Evolutionary conservation across 2,888 invertebrate species (phyloP), one percentile per base, ranked within the genome.

Genomic region (Pterostichus niger): DNA sequence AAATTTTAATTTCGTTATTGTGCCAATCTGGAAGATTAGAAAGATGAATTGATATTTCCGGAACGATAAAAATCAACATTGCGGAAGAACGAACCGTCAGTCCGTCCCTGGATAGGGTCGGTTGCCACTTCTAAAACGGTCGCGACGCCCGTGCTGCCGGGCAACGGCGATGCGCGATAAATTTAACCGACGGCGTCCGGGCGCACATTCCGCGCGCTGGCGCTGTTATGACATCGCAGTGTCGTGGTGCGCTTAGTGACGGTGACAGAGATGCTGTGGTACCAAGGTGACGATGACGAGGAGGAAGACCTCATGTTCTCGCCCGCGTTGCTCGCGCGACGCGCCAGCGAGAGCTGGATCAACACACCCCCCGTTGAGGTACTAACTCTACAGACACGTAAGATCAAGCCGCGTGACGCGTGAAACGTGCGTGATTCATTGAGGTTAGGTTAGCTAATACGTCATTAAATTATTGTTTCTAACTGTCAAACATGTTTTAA

Each of bases 311-410:
- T 96, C 86, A 92, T 96, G 93, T 96, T 95, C 91, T 96, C 96
- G 87, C 97, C 97, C 85, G 97, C 97, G 84, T 92, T 97, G 85
- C 93, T 97, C 91, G 96, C 97, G 84, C 92, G 97, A 85, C 92
- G 97, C 86, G 97, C 97, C 75, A 96, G 96, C 17, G 96, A 96
- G 89, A 96, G 96, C 89, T 97, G 97, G 96, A 97, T 97, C 87
- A 95, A 95, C 87, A 95, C 96, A 86, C 96, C 96, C 89, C 96
- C 96, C 76, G 93, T 95, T 84, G 96, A 97, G 96, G 96, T 96
- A 93, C 88, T 7, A 40, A 52, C 52, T 52, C 52, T 52, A 52
- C 52, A 52, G 40, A 6, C 59, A 31, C 76, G 15, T 56, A 83
- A 17, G 10, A 9, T 24, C n/a, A 24, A 24, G 24, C 9, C 11